Evolutionary conservation across 2,797 vertebrate genomes (phyloP), one percentile per base, ranked within the genome.

Genomic region (Sebastes trivittatus): DNA sequence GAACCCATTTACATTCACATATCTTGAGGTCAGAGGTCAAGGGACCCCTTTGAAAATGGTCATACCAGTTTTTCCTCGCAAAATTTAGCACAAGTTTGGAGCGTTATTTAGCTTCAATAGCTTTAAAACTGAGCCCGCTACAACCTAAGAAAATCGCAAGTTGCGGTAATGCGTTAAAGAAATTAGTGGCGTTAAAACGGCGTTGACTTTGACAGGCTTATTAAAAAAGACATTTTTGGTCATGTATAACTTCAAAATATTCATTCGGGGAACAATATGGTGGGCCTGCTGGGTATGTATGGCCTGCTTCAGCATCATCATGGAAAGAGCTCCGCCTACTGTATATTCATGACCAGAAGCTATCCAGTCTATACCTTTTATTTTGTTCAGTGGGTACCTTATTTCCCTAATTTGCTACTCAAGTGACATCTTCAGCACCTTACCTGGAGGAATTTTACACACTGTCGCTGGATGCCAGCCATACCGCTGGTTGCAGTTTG

Each of bases 391-490:
- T 2, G 1, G 20, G 4, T 3, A 32, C 34, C 11, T 27, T 22
- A 54, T 67, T 58, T 49, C 38, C 55, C 8, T 3, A 10, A 62
- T 30, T 46, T 49, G 16, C 27, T n/a, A 49, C 59, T 62, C 2
- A 34, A 13, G 23, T 23, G 27, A 23, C 20, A 49, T 52, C 25
- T 58, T 74, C 25, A 71, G 56, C 1, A 49, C 61, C 78, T 93
- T 83, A 99, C 98, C 98, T 96, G 98, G 98, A 79, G 98, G 98
- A 69, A 99, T 99, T 95, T 99, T 99, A 94, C 98, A 99, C 81
- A 99, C 98, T 1, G 98, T 99, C 58, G 98, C 98, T 78, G 98
- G 98, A 96, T 99, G 98, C 98, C 98, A 99, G 89, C 98, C 98
- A 3, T 99, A 99, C 95, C 98, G 97, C 92, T 99, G 98, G 95